Base-by-base conservation (phyloP, 2,888 invertebrate species). In the Pandemis corylana region DNA sequence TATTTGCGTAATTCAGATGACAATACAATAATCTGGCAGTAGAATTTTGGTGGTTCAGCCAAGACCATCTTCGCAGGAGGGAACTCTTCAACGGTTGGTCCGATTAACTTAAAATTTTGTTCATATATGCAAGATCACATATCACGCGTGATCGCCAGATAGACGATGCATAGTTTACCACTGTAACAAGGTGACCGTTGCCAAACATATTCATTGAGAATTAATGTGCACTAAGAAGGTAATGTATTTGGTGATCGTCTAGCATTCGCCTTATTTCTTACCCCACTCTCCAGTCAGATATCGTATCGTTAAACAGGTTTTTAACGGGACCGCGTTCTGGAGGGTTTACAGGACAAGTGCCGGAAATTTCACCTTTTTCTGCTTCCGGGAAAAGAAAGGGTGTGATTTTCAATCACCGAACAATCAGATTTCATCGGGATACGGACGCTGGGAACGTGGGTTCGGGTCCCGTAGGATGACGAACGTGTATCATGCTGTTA, bases 341-440 rank as follows among this genome's bases (percentile, higher is more conserved):
- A 59, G 10, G 59, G 59, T 59, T 28, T 28, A 59, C 59, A 28
- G 59, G 59, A 59, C 59, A 59, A 9, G 59, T 28, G 59, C 28
- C 28, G 59, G 28, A 59, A 59, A 28, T 59, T 59, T 59, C 28
- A 59, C 59, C 59, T 59, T 59, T 59, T 28, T 20, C 15, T 59
- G 59, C 10, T 59, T 59, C 56, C 56, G 56, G 15, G 28, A 59
- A 28, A 28, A 28, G 28, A 28, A 59, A 28, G 59, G 28, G 28
- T 59, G 59, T 10, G 59, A 59, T 59, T 59, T 59, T 28, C 56
- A 56, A 56, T 56, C 56, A 7, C 56, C 9, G 20, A 7, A 56
- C 56, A 56, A 56, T 56, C 20, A 7, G 56, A 56, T 20, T 56
- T 56, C 15, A 15, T 20, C 6, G 51, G 7, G 7, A 7, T 2